Evolutionary conservation across 1,140 invertebrate genomes (phyloP).

Genomic region (Asbolus verrucosus): DNA sequence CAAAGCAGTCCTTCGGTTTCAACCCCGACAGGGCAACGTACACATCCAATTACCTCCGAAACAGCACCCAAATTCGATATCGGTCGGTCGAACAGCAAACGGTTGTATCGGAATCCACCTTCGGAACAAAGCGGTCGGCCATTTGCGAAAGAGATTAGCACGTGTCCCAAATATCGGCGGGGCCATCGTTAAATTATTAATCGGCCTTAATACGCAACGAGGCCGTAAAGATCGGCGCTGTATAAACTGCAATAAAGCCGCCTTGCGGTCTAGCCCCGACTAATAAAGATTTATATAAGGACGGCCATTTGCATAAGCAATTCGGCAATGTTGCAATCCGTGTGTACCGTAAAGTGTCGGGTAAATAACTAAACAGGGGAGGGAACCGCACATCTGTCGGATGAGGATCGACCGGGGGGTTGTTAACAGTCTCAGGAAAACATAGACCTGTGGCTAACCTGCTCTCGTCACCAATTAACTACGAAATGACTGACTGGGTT

Average conservation of each 20-base stretch:
- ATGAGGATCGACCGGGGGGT: constrained; percentile 37
- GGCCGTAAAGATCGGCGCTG: constrained; percentile 14
- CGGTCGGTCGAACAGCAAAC: no score
- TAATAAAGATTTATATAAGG: constrained; percentile 42
- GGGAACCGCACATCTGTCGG: constrained; percentile 44
- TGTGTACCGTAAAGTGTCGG: constrained; percentile 42
- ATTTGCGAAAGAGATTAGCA: constrained; percentile 1
- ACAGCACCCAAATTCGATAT: no score
- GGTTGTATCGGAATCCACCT: no score
- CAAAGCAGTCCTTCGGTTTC: no score
- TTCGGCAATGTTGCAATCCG: constrained; percentile 41
- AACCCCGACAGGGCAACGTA: no score
- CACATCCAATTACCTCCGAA: no score
- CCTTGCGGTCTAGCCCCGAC: background rate
- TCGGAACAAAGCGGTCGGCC: no score
- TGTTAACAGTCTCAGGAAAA: constrained; percentile 37
- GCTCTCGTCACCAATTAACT: constrained; percentile 32
- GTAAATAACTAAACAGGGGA: constrained; percentile 42
- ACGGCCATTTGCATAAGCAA: constrained; percentile 40
- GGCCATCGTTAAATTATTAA: constrained; percentile 22
- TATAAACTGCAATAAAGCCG: constrained; percentile 23
- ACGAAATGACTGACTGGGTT: constrained; percentile 31
- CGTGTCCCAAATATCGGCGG: constrained; percentile 8
- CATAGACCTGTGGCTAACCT: constrained; percentile 33
- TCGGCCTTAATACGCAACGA: constrained; percentile 3